Evolutionary conservation across 2,113 vertebrate genomes (phyloP).

Genomic region (Catharus bicknelli): DNA sequence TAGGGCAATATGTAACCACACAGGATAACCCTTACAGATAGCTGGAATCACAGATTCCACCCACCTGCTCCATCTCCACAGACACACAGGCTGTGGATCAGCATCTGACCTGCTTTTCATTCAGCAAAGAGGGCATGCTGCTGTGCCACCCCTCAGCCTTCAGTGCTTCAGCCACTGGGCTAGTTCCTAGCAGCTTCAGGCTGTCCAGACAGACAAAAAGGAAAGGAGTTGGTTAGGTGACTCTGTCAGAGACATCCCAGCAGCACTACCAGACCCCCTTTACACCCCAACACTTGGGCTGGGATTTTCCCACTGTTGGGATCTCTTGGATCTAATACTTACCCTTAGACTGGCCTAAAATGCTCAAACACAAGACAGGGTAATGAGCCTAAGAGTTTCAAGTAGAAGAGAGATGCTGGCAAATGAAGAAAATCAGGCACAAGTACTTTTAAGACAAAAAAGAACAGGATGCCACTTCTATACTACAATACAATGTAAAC

Average conservation of each 20-base stretch:
- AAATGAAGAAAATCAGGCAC: not conserved
- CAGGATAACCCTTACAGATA: not conserved
- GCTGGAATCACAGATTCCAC: not conserved
- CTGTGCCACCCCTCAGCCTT: not conserved
- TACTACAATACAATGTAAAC: not conserved
- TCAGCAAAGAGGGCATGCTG: not conserved
- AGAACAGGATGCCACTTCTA: not conserved
- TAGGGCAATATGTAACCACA: not conserved
- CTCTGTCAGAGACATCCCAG: not conserved
- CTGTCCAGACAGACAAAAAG: not conserved
- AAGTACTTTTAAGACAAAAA: not conserved
- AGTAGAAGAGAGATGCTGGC: not conserved
- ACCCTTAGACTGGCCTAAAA: not conserved
- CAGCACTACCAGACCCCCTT: not conserved
- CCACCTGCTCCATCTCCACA: fast-evolving
- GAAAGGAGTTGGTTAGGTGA: not conserved
- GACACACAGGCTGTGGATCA: not conserved
- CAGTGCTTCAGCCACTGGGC: not conserved
- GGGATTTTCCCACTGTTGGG: not conserved
- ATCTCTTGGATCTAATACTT: not conserved
- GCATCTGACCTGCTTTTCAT: not conserved
- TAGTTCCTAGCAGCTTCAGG: not conserved
- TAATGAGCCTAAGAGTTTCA: not conserved
- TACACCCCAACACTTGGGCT: not conserved
- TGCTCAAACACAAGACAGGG: not conserved